These are phyloP conservation scores for Meganola albula DNA, from an alignment of 2,888 invertebrate genomes.

Conservation along the genomic window DNA sequence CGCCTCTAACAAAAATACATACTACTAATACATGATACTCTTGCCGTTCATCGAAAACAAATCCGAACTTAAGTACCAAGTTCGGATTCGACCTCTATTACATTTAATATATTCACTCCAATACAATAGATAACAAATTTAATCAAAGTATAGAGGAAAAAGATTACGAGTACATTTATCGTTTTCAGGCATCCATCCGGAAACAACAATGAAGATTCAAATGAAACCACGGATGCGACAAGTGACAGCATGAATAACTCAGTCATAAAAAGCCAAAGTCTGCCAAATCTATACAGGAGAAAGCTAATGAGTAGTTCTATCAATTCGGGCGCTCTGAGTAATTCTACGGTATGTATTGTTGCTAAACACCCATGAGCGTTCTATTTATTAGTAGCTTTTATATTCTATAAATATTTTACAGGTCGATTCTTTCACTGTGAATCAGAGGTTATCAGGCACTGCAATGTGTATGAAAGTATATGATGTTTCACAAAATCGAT, in stretches of 20 bases:
- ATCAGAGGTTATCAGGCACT: constrained; percentile 64
- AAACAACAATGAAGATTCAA: constrained; percentile 82
- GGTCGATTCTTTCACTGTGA: constrained; percentile 71
- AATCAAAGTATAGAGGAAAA: too few relatives aligned
- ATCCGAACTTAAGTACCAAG: too few relatives aligned
- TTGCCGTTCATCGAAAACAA: too few relatives aligned
- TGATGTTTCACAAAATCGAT: constrained; percentile 66
- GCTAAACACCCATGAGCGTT: constrained; percentile 13
- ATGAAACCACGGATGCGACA: constrained; percentile 72
- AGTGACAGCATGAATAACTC: constrained; percentile 76
- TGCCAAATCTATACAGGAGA: constrained; percentile 84
- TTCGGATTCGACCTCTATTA: too few relatives aligned
- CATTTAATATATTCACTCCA: too few relatives aligned
- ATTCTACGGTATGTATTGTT: constrained; percentile 81
- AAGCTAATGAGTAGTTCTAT: constrained; percentile 72
- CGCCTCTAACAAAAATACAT: too few relatives aligned
- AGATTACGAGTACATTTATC: too few relatives aligned
- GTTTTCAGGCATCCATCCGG: constrained; percentile 85
- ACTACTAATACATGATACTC: too few relatives aligned
- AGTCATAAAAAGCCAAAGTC: constrained; percentile 85
- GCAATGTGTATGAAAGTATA: constrained; percentile 70
- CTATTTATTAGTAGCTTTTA: constrained; percentile 5
- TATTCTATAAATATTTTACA: constrained; percentile 28
- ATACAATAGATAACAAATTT: too few relatives aligned
- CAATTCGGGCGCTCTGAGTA: constrained; percentile 79